Evolutionary conservation across 2,888 invertebrate species (phyloP).

Genomic region (Caenorhabditis sinica): DNA sequence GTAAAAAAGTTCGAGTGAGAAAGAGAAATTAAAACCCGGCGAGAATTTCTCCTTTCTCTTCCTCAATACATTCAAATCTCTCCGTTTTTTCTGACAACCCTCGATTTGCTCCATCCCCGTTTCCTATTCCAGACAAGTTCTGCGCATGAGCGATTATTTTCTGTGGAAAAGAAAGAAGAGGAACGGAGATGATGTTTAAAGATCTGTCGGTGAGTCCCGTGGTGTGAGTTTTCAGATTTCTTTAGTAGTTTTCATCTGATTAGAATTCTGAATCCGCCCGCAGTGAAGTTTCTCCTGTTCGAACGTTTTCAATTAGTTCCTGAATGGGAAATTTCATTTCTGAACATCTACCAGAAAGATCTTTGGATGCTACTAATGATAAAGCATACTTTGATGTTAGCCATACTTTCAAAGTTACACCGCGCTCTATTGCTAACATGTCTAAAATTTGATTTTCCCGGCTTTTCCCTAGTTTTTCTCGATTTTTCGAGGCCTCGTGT

Average conservation of each 20-base stretch:
- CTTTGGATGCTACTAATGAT: too few species aligned
- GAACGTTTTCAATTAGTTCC: too few species aligned
- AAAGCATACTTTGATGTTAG: too few species aligned
- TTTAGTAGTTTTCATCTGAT: background rate
- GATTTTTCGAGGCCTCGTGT: too few species aligned
- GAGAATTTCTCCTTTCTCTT: constrained; percentile 11
- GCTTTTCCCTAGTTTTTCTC: too few species aligned
- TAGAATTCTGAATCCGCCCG: too few species aligned
- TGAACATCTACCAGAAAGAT: too few species aligned
- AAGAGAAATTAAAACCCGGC: constrained; percentile 9
- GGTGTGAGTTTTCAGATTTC: background rate
- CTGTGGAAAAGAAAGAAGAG: background rate
- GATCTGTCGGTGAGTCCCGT: background rate
- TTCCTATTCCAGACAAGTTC: constrained; percentile 25
- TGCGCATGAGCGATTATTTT: constrained; percentile 24
- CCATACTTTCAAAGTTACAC: too few species aligned
- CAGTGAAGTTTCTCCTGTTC: background rate
- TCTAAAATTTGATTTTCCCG: too few species aligned
- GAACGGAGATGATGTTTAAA: constrained; percentile 16
- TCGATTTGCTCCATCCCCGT: background rate
- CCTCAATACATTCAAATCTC: background rate
- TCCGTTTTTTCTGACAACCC: constrained; percentile 15
- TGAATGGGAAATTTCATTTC: too few species aligned
- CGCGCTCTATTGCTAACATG: too few species aligned
- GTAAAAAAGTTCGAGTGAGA: background rate